Conservation (phyloP, 2,888 invertebrate species). For the Dryocosmus kuriphilus region DNA sequence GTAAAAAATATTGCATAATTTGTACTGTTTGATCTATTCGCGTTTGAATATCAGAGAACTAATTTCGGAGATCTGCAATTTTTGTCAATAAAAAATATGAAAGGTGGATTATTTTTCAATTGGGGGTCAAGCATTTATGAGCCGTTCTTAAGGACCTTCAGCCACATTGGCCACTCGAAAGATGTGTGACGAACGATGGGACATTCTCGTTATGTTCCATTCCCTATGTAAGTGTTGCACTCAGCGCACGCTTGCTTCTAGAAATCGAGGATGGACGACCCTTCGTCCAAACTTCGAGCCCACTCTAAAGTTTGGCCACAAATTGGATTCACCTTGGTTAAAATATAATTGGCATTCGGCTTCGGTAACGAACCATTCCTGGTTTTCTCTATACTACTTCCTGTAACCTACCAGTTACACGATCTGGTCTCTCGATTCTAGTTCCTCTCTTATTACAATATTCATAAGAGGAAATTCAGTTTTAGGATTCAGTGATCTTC, state of each 20-base stretch:
- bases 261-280: slow-evolving; percentile 65
- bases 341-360: slow-evolving; percentile 75
- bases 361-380: slow-evolving; percentile 66
- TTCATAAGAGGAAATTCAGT: slow-evolving; percentile 23
- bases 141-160: background rate
- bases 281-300: slow-evolving; percentile 72
- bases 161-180: slow-evolving; percentile 52
- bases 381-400: slow-evolving; percentile 22
- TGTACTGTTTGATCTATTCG: no score
- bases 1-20: background rate
- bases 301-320: slow-evolving; percentile 72
- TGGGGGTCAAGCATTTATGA: background rate
- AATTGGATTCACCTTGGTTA: slow-evolving; percentile 72
- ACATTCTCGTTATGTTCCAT: slow-evolving; percentile 59
- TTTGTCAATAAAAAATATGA: background rate
- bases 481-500: background rate
- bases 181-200: slow-evolving; percentile 53
- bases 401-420: background rate
- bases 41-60: background rate
- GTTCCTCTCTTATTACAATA: slow-evolving; percentile 13
- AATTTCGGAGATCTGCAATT: background rate
- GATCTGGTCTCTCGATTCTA: background rate
- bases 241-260: slow-evolving; percentile 55
- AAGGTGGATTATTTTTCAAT: background rate
- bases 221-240: slow-evolving; percentile 56